Percentiles rank a stretch among this genome's conserved stretches.
phyloP scores from a whole-genome alignment of 1,140 invertebrate species.

The Doryteuthis pealeii region DNA sequence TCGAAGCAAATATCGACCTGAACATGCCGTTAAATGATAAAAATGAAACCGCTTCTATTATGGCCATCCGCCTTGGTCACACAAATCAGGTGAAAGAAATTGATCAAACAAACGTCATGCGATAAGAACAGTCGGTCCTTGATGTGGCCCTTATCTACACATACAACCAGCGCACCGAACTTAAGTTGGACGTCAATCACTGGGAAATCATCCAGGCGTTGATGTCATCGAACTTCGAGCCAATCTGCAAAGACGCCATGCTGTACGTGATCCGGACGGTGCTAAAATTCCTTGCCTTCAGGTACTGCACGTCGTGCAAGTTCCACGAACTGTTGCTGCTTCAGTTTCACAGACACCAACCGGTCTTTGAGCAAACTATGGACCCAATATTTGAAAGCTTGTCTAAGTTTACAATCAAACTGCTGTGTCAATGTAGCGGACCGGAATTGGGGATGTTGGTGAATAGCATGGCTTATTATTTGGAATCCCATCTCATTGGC shows the following conservation, averaged over 20 bases:
- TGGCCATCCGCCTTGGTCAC: conserved; percentile 36
- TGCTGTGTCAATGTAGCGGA: conserved; percentile 29
- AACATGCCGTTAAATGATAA: conserved; percentile 37
- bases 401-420: conserved; percentile 37
- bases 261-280: conserved; percentile 41
- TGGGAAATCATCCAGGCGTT: conserved; percentile 39
- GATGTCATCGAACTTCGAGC: conserved; percentile 33
- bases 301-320: conserved; percentile 24
- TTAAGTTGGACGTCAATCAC: conserved; percentile 29
- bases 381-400: conserved; percentile 29
- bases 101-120: conserved; percentile 29
- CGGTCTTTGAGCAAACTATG: conserved; percentile 30
- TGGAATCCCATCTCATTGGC: too few species aligned
- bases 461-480: conserved; percentile 34
- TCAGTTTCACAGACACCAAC: conserved; percentile 40
- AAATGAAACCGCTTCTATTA: conserved; percentile 36
- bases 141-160: conserved; percentile 39
- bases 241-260: conserved; percentile 39
- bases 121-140: conserved; percentile 34
- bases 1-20: conserved; percentile 24
- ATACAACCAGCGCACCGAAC: conserved; percentile 40
- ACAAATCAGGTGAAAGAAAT: conserved; percentile 32
- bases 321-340: conserved; percentile 33
- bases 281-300: conserved; percentile 29
- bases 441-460: conserved; percentile 24